These are phyloP conservation scores for Myotis yumanensis DNA, from an alignment of 2,113 vertebrate species.

Conservation along the genomic window DNA sequence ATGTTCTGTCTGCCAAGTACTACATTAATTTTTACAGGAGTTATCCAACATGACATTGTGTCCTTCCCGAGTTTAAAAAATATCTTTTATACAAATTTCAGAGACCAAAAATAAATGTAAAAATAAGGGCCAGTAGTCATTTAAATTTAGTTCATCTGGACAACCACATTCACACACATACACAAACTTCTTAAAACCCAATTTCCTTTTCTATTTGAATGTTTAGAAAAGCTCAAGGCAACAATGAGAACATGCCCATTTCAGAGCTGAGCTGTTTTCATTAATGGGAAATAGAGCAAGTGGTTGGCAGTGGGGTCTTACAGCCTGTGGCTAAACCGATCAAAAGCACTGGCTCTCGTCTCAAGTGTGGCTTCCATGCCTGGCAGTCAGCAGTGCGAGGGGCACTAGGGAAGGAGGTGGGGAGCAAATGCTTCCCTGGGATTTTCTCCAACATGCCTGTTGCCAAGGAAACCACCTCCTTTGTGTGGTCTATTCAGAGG, in stretches of 20 bases:
- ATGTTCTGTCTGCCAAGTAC: slow-evolving; percentile 35
- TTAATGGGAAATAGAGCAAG: not conserved
- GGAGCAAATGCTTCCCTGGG: not conserved
- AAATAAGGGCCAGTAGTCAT: not conserved
- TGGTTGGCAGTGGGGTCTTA: not conserved
- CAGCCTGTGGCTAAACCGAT: not conserved
- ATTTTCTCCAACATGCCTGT: not conserved
- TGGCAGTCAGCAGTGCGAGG: not conserved
- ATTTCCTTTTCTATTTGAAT: not conserved
- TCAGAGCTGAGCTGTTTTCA: not conserved
- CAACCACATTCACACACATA: not conserved
- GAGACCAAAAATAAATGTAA: not conserved
- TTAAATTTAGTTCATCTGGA: not conserved
- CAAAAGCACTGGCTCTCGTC: not conserved
- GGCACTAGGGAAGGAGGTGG: not conserved
- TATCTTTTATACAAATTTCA: not conserved
- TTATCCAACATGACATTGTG: not conserved
- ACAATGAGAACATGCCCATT: not conserved
- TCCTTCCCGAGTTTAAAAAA: not conserved
- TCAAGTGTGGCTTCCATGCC: slow-evolving; percentile 15
- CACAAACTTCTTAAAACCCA: not conserved
- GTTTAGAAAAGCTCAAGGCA: not conserved
- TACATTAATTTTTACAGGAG: not conserved
- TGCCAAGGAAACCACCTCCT: slow-evolving; percentile 70
- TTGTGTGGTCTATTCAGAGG: slow-evolving; percentile 32